Evolutionary conservation across 2,113 vertebrate species (phyloP).

Genomic region (Hipposideros armiger): DNA sequence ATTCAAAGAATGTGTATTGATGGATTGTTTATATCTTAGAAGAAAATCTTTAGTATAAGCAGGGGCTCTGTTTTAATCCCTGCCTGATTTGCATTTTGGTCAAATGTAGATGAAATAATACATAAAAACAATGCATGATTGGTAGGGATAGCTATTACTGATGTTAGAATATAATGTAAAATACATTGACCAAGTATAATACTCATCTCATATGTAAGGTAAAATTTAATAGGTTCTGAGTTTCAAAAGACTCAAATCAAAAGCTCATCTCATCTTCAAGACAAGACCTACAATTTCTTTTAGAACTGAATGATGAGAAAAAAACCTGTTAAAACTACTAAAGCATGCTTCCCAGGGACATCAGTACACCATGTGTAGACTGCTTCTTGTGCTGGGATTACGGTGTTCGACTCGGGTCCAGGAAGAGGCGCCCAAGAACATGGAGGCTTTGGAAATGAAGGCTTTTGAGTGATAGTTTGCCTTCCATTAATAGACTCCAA

Average conservation of each 20-base stretch:
- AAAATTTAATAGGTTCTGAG: neutral
- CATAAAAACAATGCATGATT: neutral
- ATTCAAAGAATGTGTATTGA: neutral
- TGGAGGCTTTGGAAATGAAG: neutral
- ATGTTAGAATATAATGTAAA: neutral
- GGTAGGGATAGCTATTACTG: neutral
- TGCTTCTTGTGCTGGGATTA: accelerated
- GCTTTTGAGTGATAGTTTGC: neutral
- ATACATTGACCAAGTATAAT: neutral
- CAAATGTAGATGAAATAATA: neutral
- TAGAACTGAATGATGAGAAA: neutral
- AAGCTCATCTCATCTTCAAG: neutral
- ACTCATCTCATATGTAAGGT: neutral
- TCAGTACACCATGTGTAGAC: accelerated
- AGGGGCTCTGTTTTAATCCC: neutral
- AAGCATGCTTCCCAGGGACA: neutral
- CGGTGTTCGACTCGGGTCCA: accelerated
- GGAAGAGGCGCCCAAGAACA: accelerated
- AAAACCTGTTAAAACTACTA: neutral
- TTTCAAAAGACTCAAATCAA: neutral
- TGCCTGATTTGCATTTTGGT: neutral
- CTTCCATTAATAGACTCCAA: neutral
- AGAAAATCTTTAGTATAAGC: neutral
- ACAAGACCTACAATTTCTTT: neutral
- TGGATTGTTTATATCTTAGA: neutral